Evolutionary conservation across 2,113 vertebrate species (phyloP), one percentile per base, ranked within the genome.

Genomic region (Petroica traversi): DNA sequence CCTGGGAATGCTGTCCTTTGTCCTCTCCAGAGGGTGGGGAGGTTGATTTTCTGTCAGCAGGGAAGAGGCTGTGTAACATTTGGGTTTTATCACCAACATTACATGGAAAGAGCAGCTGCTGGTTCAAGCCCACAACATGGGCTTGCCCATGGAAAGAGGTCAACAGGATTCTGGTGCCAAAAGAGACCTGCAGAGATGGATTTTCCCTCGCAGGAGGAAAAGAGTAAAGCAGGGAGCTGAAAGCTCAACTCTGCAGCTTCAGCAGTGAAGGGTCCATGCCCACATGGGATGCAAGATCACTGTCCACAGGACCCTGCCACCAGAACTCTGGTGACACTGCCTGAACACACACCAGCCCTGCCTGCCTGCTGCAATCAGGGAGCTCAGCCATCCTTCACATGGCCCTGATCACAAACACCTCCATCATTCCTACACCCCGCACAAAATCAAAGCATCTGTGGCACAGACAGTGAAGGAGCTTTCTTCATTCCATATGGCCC

Each of bases 281-380:
- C 66, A 34, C 19, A 2, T 0, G 14, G 3, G 16, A 23, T 20
- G 18, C 14, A n/a, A 29, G 67, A 31, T 8, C 4, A 0, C 25
- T 15, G 10, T 7, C 7, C 46, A 15, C 38, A 34, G 58, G 34
- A 76, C 23, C 23, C 57, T 14, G 61, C 16, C 38, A 40, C 12
- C 29, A 8, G 22, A 3, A 3, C 7, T 2, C 12, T 11, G 29
- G 3, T 15, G 67, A 51, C 6, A 2, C 36, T 51, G 61, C 57
- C 49, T 18, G 54, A 7, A 4, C 29, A 23, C 55, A 8, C 1
- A 0, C 28, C 87, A 71, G 63, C 43, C 49, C 71, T 69, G 45
- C 45, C 57, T 14, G 51, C 57, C 12, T 20, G 0, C 48, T 16
- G 38, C 59, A 29, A 7, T 10, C 29, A 4, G 51, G 12, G 26